Conservation (phyloP, 1,140 invertebrate species). For the Eciton burchellii region DNA sequence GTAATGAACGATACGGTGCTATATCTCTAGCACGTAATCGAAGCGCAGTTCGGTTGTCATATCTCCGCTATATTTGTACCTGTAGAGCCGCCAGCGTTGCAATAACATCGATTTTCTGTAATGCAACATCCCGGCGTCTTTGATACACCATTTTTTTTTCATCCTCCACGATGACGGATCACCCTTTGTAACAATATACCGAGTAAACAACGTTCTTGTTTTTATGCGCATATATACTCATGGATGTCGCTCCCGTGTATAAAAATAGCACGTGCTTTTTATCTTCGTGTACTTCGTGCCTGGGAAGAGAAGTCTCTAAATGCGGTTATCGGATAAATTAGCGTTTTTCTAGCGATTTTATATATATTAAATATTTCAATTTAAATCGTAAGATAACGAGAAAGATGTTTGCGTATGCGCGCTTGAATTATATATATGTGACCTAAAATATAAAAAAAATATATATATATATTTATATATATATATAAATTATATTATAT, state of each 20-base stretch:
- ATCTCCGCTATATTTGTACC: slow-evolving; percentile 20
- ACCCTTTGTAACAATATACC: slow-evolving; percentile 56
- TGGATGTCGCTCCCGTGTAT: slow-evolving; percentile 31
- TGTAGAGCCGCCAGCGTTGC: slow-evolving; percentile 1
- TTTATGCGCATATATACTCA: slow-evolving; percentile 43
- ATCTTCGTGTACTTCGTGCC: slow-evolving; percentile 32
- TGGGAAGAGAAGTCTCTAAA: slow-evolving; percentile 27
- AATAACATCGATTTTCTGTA: slow-evolving; percentile 58
- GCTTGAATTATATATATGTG: too few species aligned
- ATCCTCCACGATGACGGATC: slow-evolving; percentile 58
- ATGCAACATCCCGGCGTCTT: slow-evolving; percentile 52
- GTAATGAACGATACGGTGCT: slow-evolving; percentile 15
- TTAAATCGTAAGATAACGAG: too few species aligned
- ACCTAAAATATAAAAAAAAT: too few species aligned
- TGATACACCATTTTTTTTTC: slow-evolving; percentile 55
- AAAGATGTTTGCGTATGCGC: too few species aligned
- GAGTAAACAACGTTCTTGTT: slow-evolving; percentile 57
- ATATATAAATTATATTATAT: too few species aligned
- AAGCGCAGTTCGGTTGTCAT: slow-evolving; percentile 24
- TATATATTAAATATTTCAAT: too few species aligned
- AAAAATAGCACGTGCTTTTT: slow-evolving; percentile 47
- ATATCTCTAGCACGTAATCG: slow-evolving; percentile 46
- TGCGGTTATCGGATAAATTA: slow-evolving; percentile 41
- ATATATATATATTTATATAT: too few species aligned
- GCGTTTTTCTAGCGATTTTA: background rate